Percentiles rank a stretch among this genome's conserved stretches.
phyloP scores from a whole-genome alignment of 2,113 vertebrate genomes.

The Boleophthalmus pectinirostris region DNA sequence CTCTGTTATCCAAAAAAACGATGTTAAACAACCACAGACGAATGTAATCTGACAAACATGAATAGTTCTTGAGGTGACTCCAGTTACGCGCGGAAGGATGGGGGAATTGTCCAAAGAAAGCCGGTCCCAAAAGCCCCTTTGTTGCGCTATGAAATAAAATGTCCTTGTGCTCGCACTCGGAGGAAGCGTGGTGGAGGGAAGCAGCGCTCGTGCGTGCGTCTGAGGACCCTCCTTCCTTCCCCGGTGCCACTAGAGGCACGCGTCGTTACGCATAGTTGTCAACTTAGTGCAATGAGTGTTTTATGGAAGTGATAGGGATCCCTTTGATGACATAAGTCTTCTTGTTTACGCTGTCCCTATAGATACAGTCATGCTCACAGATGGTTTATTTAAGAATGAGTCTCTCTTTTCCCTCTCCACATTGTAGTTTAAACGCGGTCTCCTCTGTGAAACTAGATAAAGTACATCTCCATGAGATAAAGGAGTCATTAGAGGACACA shows the following conservation, averaged over 20 bases:
- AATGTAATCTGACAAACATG: conserved; percentile 1
- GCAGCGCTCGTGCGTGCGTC: conserved; percentile 56
- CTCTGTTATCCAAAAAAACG: conserved; percentile 19
- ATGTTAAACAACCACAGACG: conserved; percentile 14
- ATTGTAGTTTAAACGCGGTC: not conserved
- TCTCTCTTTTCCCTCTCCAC: not conserved
- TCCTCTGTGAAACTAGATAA: conserved; percentile 24
- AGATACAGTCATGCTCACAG: not conserved
- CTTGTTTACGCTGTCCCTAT: not conserved
- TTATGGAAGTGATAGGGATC: conserved; percentile 48
- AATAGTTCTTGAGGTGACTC: conserved; percentile 34
- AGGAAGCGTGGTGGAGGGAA: conserved; percentile 39
- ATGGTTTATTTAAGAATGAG: not conserved
- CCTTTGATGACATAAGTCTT: conserved; percentile 21
- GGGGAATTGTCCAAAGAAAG: conserved; percentile 12
- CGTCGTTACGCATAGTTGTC: conserved; percentile 68
- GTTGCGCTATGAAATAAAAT: conserved; percentile 23
- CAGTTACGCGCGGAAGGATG: conserved; percentile 51
- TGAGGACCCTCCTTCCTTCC: conserved; percentile 57
- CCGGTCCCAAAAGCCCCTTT: conserved; percentile 19
- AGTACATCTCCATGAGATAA: conserved; percentile 63
- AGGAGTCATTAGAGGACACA: conserved; percentile 58
- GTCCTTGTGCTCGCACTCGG: conserved; percentile 29
- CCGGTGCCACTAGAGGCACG: conserved; percentile 69
- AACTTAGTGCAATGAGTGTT: conserved; percentile 59